Base-by-base conservation (phyloP, 2,888 invertebrate species). In the Diarsia dahlii region DNA sequence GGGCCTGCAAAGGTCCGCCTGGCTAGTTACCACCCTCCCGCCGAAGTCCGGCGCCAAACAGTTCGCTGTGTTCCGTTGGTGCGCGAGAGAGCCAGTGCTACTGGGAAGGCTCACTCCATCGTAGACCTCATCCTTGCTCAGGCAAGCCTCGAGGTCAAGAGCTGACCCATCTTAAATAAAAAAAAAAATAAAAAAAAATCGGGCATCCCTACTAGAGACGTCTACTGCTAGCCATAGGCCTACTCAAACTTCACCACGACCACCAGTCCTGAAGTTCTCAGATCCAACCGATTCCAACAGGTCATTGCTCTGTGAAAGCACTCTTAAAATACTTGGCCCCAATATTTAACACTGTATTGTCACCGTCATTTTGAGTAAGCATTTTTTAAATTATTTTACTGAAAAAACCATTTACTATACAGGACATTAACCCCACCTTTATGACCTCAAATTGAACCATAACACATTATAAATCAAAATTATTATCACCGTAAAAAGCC, bases 401-500 rank as follows among this genome's bases (percentile, higher is more conserved):
- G n/a, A n/a, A 20, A 56, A 64, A 71, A 50, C 28, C 48, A 63
- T 65, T 52, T n/a, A 58, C 64, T 65, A 65, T 28, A 74, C 65
- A 10, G 13, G 8, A 18, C 28, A 79, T 79, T 76, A 74, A 56
- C 34, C 34, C 15, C 46, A 65, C 48, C 20, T 60, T 45, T 23
- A 58, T 5, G 15, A n/a, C 62, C 18, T 66, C 10, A 56, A 62
- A 80, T 72, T 54, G 18, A 50, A 74, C 50, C 63, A 45, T 3
- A 34, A 3, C 45, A 67, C 54, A 54, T 64, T 45, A 74, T 83
- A 83, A 78, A 83, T 81, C 71, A 71, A 1, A 69, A n/a, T 74
- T 69, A 69, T 68, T 50, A 10, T 20, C 46, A 73, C 71, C 68
- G 23, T 68, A n/a, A 77, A 77, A 81, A 63, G 12, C 79, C 39